Evolutionary conservation across 2,113 vertebrate species (phyloP), one percentile per base, ranked within the genome.

Genomic region (Calyptomena viridis): DNA sequence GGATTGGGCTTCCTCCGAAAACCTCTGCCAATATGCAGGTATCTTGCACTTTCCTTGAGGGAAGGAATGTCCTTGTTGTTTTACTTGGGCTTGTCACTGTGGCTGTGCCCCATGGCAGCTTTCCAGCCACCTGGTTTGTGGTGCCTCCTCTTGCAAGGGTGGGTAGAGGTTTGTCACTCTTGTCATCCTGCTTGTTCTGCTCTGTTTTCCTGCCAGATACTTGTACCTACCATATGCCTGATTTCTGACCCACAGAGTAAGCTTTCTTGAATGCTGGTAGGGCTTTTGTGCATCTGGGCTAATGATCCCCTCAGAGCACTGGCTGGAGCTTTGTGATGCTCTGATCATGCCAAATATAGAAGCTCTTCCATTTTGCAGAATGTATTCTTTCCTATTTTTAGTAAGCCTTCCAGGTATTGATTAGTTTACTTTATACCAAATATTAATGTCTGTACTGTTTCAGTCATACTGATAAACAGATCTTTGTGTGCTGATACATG

Each of bases 141-240:
- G 44, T 67, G 30, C n/a, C 5, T 22, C 19, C 47, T 28, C 33
- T 79, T 58, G 12, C 25, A 33, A 33, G 47, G 55, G 11, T 21
- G 37, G 8, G 24, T 42, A 42, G 63, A 5, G 58, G 59, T 59
- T 47, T 66, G 46, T 23, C 18, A 12, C 55, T 71, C 24, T 31
- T 31, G 24, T 87, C 22, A 6, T 27, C 8, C 8, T 9, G 35
- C 87, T 84, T 60, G 44, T 63, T 47, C 42, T 72, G 63, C 37
- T 40, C 22, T 44, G 35, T 49, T 60, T 66, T 71, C 46, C 56
- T 81, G 79, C 47, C 52, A 52, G 40, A 14, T 8, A 9, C 27
- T 39, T 0, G 0, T 53, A 63, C 37, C n/a, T n/a, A 42, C 59
- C 15, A 15, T 0, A 5, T 58, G 64, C 21, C 52, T 46, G n/a